phyloP scores from a whole-genome alignment of 2,797 vertebrate genomes.

The Onychomys arenicola region DNA sequence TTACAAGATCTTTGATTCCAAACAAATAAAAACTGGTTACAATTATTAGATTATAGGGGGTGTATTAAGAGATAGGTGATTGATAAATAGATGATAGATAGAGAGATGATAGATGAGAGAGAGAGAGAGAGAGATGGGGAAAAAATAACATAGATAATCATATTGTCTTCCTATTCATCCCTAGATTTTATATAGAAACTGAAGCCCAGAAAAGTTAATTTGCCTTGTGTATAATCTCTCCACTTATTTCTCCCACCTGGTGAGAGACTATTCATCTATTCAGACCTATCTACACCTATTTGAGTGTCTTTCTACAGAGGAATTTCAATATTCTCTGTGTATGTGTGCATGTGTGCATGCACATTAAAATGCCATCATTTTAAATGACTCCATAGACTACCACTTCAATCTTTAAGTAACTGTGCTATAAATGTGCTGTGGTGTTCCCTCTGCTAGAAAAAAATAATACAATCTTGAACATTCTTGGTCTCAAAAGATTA shows the following conservation, averaged over 20 bases:
- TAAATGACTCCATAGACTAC: not conserved
- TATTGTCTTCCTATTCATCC: not conserved
- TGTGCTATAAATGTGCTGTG: not conserved
- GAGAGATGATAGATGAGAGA: not conserved
- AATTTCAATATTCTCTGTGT: not conserved
- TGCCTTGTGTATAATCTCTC: not conserved
- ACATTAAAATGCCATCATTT: not conserved
- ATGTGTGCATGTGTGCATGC: not conserved
- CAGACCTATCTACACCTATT: not conserved
- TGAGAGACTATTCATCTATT: not conserved
- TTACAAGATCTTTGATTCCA: not conserved
- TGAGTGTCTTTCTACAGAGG: not conserved
- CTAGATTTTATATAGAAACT: not conserved
- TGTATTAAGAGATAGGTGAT: not conserved
- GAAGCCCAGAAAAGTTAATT: not conserved
- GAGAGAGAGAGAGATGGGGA: not conserved
- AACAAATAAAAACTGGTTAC: not conserved
- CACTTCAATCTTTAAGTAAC: not conserved
- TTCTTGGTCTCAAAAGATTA: not conserved
- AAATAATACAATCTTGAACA: not conserved
- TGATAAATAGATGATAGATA: not conserved
- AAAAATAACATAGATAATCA: not conserved
- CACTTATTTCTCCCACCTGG: not conserved
- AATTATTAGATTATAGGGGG: not conserved
- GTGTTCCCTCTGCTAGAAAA: not conserved